Conservation (phyloP, 2,113 vertebrate genomes). For the Cynocephalus volans region DNA sequence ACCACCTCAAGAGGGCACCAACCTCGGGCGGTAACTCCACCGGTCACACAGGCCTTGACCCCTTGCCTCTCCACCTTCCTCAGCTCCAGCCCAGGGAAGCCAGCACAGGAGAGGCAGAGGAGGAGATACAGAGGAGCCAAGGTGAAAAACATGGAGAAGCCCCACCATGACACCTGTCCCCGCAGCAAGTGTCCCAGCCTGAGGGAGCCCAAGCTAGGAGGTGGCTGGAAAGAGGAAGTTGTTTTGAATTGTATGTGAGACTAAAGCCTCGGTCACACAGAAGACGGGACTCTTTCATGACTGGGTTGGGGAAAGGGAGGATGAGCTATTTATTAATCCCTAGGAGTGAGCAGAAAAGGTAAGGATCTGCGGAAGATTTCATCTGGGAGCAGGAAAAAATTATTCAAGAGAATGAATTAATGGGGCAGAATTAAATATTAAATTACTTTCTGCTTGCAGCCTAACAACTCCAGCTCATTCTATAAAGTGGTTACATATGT, state of each 20-base stretch:
- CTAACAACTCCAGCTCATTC: not conserved
- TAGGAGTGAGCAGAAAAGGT: not conserved
- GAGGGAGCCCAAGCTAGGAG: not conserved
- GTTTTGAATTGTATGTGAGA: not conserved
- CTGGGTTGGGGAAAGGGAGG: not conserved
- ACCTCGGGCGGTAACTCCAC: not conserved
- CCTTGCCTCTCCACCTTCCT: not conserved
- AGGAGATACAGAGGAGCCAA: rapidly evolving
- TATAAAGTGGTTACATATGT: not conserved
- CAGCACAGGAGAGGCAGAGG: not conserved
- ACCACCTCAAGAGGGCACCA: not conserved
- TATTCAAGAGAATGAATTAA: slow-evolving; percentile 7
- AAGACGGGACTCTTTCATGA: not conserved
- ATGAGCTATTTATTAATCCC: slow-evolving; percentile 7
- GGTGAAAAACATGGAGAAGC: not conserved
- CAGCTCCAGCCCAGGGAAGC: no score
- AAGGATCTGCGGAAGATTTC: slow-evolving; percentile 28
- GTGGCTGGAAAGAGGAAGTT: not conserved
- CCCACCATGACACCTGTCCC: no score
- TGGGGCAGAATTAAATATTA: slow-evolving; percentile 26
- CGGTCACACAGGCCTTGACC: rapidly evolving
- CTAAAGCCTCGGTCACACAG: not conserved
- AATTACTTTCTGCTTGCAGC: slow-evolving; percentile 26
- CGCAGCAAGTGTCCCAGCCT: not conserved
- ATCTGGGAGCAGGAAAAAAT: slow-evolving; percentile 28